A percentile compares a stretch with the other conserved stretches of the same genome.
Conservation (phyloP, 2,888 invertebrate genomes). For the Cheilosia vulpina region DNA sequence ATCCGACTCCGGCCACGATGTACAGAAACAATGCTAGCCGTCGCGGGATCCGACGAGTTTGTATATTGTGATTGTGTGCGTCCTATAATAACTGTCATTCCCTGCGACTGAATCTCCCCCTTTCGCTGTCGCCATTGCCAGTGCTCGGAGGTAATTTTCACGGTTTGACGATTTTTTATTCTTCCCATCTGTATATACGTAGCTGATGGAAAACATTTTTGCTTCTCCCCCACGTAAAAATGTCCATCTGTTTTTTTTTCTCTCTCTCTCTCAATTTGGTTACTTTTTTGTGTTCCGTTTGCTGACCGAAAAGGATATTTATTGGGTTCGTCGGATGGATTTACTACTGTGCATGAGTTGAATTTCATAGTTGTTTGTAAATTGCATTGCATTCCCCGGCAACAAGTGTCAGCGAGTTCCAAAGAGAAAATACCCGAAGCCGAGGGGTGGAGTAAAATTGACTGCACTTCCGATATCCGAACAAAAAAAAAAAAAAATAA, state of each 20-base stretch:
- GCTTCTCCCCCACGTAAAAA: background rate
- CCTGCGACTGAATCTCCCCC: background rate
- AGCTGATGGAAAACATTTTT: constrained; percentile 18
- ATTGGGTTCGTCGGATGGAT: constrained; percentile 34
- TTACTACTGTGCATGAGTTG: constrained; percentile 27
- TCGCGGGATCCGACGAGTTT: background rate
- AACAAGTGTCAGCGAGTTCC: constrained; percentile 38
- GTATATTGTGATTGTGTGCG: background rate
- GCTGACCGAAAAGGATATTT: constrained; percentile 47
- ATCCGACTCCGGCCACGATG: background rate
- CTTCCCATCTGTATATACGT: constrained; percentile 18
- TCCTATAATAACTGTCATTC: constrained; percentile 38
- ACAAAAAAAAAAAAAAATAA: background rate
- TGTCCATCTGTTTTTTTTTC: constrained; percentile 7
- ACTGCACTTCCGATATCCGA: constrained; percentile 13
- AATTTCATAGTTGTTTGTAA: constrained; percentile 12
- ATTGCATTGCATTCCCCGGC: background rate
- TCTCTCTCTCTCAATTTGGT: background rate
- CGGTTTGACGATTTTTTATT: constrained; percentile 59
- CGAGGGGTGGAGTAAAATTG: background rate
- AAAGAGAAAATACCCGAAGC: background rate
- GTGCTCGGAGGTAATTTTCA: constrained; percentile 52
- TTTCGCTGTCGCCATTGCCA: background rate
- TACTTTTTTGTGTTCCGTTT: constrained; percentile 8
- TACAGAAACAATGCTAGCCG: constrained; percentile 8